These are phyloP conservation scores for Leucoraja ocellata DNA, from an alignment of 2,797 vertebrate species.

Conservation along the genomic window DNA sequence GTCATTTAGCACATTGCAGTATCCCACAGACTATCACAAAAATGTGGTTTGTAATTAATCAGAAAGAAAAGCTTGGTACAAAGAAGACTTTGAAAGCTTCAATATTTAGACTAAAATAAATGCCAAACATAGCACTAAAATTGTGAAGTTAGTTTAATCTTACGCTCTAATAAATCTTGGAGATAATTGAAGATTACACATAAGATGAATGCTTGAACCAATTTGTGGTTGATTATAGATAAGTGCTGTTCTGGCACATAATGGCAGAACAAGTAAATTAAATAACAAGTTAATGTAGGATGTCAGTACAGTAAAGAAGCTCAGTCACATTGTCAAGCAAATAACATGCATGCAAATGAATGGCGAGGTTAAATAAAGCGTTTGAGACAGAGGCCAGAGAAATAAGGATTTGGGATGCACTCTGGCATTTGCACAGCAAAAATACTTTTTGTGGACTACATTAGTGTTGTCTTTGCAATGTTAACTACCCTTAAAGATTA, in stretches of 20 bases:
- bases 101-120: neutral
- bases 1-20: neutral
- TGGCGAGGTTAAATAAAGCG: neutral
- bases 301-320: neutral
- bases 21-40: neutral
- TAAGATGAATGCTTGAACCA: neutral
- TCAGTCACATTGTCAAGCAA: neutral
- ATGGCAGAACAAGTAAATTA: neutral
- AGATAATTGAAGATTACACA: neutral
- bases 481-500: neutral
- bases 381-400: neutral
- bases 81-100: neutral
- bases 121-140: neutral
- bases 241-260: neutral
- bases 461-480: neutral
- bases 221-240: neutral
- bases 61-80: neutral
- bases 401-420: neutral
- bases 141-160: neutral
- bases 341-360: neutral
- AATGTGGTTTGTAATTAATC: neutral
- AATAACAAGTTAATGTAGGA: neutral
- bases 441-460: neutral
- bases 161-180: neutral
- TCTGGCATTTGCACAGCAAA: conserved; percentile 1